Evolutionary conservation across 2,888 invertebrate genomes (phyloP).

Genomic region (Torymus aiolomorphi): DNA sequence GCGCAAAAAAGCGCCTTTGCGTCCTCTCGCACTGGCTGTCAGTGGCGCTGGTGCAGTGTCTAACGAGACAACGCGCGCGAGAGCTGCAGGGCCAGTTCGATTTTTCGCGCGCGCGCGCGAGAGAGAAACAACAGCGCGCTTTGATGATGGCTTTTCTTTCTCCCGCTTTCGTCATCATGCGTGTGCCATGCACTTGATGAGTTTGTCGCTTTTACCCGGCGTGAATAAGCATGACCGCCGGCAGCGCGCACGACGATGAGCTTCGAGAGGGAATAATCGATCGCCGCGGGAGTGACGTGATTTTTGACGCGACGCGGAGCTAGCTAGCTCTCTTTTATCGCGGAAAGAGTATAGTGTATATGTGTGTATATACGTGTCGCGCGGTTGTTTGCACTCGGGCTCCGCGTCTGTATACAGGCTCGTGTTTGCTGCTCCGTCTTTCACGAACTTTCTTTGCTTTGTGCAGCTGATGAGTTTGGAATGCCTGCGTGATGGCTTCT

Average conservation of each 20-base stretch:
- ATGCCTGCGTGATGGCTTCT: no score
- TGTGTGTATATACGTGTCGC: neutral
- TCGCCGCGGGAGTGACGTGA: slow-evolving; percentile 18
- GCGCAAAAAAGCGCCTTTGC: no score
- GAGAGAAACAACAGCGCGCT: slow-evolving; percentile 13
- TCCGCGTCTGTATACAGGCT: no score
- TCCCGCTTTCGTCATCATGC: neutral
- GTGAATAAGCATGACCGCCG: no score
- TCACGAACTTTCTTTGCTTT: no score
- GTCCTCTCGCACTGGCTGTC: no score
- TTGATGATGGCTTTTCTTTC: slow-evolving; percentile 31
- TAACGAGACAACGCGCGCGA: neutral
- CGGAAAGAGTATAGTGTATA: neutral
- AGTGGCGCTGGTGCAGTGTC: slow-evolving; percentile 40
- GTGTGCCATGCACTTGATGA: slow-evolving; percentile 39
- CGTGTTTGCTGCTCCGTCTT: no score
- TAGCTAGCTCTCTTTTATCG: no score
- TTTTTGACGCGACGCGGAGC: slow-evolving; percentile 6
- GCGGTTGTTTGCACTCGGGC: no score
- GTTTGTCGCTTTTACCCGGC: neutral
- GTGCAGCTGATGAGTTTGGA: no score
- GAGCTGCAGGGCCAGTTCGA: slow-evolving; percentile 18
- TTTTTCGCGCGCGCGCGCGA: neutral
- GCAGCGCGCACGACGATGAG: neutral
- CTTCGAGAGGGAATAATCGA: slow-evolving; percentile 44